Evolutionary conservation across 2,113 vertebrate genomes (phyloP).

Genomic region (Engystomops pustulosus): DNA sequence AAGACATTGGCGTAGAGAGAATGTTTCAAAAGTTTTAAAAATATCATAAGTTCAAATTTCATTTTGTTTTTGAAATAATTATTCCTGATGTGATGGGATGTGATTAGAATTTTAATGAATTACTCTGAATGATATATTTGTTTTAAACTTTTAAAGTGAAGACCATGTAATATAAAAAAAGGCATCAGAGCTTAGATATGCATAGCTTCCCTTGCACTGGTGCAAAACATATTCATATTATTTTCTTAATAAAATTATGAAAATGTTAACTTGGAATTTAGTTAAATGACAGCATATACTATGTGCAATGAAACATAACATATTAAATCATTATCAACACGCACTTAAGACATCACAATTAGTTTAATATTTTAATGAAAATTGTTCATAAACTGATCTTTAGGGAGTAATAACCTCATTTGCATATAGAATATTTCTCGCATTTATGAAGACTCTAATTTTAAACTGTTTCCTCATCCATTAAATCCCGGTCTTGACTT

Average conservation of each 20-base stretch:
- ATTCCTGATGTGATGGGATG: neutral
- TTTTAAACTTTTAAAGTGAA: neutral
- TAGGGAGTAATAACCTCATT: neutral
- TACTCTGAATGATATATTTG: neutral
- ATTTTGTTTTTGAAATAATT: too few species aligned
- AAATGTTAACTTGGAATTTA: neutral
- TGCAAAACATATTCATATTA: too few species aligned
- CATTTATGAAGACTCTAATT: neutral
- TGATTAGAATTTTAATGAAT: neutral
- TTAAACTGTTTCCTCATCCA: neutral
- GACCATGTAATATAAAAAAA: too few species aligned
- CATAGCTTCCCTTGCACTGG: too few species aligned
- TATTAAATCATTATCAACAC: neutral
- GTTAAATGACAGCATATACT: neutral
- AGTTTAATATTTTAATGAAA: slow-evolving; percentile 6
- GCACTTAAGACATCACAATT: neutral
- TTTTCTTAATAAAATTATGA: neutral
- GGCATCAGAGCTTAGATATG: too few species aligned
- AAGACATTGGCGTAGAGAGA: too few species aligned
- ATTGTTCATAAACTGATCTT: neutral
- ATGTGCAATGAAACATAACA: neutral
- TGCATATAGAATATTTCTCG: slow-evolving; percentile 14
- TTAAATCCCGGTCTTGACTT: neutral
- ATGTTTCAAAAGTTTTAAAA: too few species aligned
- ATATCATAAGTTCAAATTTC: too few species aligned